Percentiles rank a stretch among this genome's conserved stretches.
phyloP scores from a whole-genome alignment of 2,113 vertebrate species.

The Naja naja region DNA sequence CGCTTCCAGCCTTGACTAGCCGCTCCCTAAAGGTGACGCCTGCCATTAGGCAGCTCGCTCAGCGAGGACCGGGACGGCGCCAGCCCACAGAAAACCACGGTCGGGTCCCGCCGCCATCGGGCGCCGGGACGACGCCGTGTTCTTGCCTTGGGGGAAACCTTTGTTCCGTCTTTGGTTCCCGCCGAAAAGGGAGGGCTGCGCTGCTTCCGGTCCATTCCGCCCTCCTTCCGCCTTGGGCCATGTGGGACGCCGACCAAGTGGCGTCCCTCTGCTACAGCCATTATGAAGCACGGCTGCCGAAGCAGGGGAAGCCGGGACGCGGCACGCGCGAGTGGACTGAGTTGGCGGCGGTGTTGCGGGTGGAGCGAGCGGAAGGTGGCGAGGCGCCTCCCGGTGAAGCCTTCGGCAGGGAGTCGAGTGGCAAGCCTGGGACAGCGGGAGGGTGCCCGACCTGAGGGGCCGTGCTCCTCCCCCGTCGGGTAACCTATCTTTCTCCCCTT shows the following conservation, averaged over 20 bases:
- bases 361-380: slow-evolving; percentile 44
- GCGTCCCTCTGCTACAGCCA: slow-evolving; percentile 78
- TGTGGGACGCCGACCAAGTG: slow-evolving; percentile 81
- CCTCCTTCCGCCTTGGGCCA: slow-evolving; percentile 3
- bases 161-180: not conserved
- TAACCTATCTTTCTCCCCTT: not conserved
- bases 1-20: not conserved
- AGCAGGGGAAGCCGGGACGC: slow-evolving; percentile 82
- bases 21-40: not conserved
- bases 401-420: not conserved
- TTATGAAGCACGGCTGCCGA: slow-evolving; percentile 76
- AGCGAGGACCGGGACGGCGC: not conserved
- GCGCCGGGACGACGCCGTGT: not conserved
- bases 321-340: slow-evolving; percentile 82
- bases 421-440: not conserved
- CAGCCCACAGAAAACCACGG: not conserved
- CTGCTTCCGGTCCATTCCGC: not conserved
- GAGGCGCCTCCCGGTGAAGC: not conserved
- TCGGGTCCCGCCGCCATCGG: too few relatives aligned
- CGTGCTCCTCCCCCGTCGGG: not conserved
- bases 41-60: not conserved
- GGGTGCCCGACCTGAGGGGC: not conserved
- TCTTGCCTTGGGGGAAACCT: not conserved
- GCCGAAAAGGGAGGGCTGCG: too few relatives aligned
- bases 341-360: slow-evolving; percentile 80